Conservation (phyloP, 2,797 vertebrate species). For the Apogon hyalosoma region DNA sequence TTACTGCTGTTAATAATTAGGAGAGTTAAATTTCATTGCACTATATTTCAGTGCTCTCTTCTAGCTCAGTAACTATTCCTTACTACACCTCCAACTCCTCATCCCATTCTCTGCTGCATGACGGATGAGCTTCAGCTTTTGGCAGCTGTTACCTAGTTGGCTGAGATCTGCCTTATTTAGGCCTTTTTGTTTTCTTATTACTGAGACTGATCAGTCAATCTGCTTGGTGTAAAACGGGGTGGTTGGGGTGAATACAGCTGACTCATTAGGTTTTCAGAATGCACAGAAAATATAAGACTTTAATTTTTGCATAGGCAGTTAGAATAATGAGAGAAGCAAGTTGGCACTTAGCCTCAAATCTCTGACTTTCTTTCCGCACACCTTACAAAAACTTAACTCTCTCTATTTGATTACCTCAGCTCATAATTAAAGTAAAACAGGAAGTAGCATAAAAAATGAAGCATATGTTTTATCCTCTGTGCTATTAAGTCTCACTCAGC, state of each 20-base stretch:
- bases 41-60: not conserved
- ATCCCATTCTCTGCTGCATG: not conserved
- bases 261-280: conserved; percentile 1
- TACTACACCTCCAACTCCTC: not conserved
- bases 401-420: conserved; percentile 19
- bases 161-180: not conserved
- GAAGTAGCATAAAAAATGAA: conserved; percentile 23
- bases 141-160: not conserved
- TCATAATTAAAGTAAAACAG: conserved; percentile 34
- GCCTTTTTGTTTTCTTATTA: not conserved
- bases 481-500: conserved; percentile 44
- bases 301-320: conserved; percentile 21
- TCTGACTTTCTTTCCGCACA: not conserved
- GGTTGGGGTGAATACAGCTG: not conserved
- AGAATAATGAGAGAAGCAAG: conserved; percentile 17
- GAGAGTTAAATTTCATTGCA: not conserved
- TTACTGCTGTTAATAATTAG: too few species aligned
- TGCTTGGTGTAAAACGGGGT: not conserved
- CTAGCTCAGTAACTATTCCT: not conserved
- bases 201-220: not conserved
- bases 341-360: not conserved
- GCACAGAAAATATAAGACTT: conserved; percentile 1
- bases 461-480: conserved; percentile 35
- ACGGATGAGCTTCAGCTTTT: not conserved
- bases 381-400: not conserved